Evolutionary conservation across 2,113 vertebrate species (phyloP).

Genomic region (Muntiacus reevesi): DNA sequence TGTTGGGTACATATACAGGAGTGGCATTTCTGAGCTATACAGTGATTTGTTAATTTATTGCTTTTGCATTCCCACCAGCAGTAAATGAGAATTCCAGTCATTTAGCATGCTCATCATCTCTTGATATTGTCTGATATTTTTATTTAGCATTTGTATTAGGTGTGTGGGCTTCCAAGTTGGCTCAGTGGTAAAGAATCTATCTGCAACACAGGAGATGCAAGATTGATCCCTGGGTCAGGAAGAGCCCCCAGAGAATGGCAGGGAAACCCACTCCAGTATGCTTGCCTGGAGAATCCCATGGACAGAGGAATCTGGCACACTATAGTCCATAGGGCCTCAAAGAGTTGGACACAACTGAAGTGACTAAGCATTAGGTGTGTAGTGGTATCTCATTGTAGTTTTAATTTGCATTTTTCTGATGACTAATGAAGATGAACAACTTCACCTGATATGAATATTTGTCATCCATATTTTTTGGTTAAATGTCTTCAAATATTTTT

Average conservation of each 20-base stretch:
- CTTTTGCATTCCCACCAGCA: not conserved
- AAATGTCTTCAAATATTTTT: not conserved
- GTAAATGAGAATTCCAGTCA: not conserved
- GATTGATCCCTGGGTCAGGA: not conserved
- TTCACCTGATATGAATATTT: not conserved
- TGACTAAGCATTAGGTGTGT: not conserved
- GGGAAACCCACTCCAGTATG: not conserved
- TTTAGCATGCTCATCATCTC: not conserved
- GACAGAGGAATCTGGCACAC: not conserved
- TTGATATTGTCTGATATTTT: not conserved
- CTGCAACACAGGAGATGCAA: not conserved
- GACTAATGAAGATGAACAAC: not conserved
- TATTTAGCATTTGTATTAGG: not conserved
- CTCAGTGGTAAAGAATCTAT: not conserved
- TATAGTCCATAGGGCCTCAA: not conserved
- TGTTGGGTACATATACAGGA: not conserved
- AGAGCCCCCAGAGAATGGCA: not conserved
- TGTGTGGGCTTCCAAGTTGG: not conserved
- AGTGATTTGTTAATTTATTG: not conserved
- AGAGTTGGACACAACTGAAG: not conserved
- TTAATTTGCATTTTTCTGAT: conserved; percentile 28
- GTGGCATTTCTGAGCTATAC: not conserved
- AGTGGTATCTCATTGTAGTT: not conserved
- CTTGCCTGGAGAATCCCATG: not conserved
- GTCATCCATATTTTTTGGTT: not conserved